Evolutionary conservation across 2,888 invertebrate genomes (phyloP).

Genomic region (Dynastes hyllus): DNA sequence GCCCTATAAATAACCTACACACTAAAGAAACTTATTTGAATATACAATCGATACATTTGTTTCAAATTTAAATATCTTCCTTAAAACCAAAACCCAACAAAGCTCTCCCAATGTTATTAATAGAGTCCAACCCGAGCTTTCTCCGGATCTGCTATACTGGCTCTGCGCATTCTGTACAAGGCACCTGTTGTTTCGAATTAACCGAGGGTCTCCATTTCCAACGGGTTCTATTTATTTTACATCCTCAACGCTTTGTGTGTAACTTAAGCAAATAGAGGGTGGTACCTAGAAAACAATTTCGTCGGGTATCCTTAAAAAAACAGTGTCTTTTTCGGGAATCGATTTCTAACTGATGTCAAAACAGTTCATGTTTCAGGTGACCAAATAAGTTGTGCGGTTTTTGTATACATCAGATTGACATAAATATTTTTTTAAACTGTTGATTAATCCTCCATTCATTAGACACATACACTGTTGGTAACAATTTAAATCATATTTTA

Average conservation of each 20-base stretch:
- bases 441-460: too few species aligned
- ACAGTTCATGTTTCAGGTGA: neutral
- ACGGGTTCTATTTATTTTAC: slow-evolving; percentile 12
- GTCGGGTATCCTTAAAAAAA: neutral
- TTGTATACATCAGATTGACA: too few species aligned
- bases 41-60: neutral
- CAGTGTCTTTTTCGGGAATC: neutral
- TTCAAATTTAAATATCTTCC: neutral
- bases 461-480: too few species aligned
- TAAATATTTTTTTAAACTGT: too few species aligned
- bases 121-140: neutral
- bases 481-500: too few species aligned
- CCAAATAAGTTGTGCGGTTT: too few species aligned
- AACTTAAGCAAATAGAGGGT: slow-evolving; percentile 12
- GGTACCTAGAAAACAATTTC: slow-evolving; percentile 5
- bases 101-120: neutral
- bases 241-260: neutral
- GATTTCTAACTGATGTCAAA: neutral
- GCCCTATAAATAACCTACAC: too few species aligned
- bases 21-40: neutral
- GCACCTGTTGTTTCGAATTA: slow-evolving; percentile 44
- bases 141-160: neutral
- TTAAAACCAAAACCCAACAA: neutral
- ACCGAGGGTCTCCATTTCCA: neutral
- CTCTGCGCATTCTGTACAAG: neutral